These are phyloP conservation scores for Epicampocera succincta DNA, from an alignment of 2,888 invertebrate genomes.

Conservation along the genomic window DNA sequence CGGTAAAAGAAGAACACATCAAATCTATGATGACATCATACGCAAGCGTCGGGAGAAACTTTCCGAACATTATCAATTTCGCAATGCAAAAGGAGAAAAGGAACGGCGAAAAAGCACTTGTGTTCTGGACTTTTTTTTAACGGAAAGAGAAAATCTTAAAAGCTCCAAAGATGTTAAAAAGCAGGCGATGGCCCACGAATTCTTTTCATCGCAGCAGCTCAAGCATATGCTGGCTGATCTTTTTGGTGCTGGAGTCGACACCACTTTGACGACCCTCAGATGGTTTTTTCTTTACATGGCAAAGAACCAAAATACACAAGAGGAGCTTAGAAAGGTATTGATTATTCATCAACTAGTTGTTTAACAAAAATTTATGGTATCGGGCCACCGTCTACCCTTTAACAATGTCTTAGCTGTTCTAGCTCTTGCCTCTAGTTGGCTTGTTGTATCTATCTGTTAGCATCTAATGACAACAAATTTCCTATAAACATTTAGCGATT, in stretches of 20 bases:
- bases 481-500: too few relatives aligned
- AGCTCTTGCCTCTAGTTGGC: too few relatives aligned
- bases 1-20: slow-evolving; percentile 88
- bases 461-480: too few relatives aligned
- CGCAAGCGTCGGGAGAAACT: slow-evolving; percentile 82
- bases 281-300: slow-evolving; percentile 93
- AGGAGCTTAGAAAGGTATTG: slow-evolving; percentile 76
- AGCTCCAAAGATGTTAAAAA: slow-evolving; percentile 48
- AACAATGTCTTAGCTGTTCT: too few relatives aligned
- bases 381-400: too few relatives aligned
- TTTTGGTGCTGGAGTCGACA: slow-evolving; percentile 93
- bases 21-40: slow-evolving; percentile 87
- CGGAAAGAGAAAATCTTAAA: slow-evolving; percentile 83
- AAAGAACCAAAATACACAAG: slow-evolving; percentile 85
- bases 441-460: too few relatives aligned
- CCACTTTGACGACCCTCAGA: slow-evolving; percentile 89
- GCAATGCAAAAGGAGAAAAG: slow-evolving; percentile 56
- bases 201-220: slow-evolving; percentile 87
- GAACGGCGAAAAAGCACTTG: slow-evolving; percentile 73
- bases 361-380: too few relatives aligned
- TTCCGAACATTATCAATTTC: slow-evolving; percentile 9
- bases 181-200: slow-evolving; percentile 75
- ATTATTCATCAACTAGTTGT: too few relatives aligned
- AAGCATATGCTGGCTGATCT: slow-evolving; percentile 90
- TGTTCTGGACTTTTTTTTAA: slow-evolving; percentile 86